Evolutionary conservation across 2,797 vertebrate species (phyloP), one percentile per base, ranked within the genome.

Genomic region (Hafferia zeledoni): DNA sequence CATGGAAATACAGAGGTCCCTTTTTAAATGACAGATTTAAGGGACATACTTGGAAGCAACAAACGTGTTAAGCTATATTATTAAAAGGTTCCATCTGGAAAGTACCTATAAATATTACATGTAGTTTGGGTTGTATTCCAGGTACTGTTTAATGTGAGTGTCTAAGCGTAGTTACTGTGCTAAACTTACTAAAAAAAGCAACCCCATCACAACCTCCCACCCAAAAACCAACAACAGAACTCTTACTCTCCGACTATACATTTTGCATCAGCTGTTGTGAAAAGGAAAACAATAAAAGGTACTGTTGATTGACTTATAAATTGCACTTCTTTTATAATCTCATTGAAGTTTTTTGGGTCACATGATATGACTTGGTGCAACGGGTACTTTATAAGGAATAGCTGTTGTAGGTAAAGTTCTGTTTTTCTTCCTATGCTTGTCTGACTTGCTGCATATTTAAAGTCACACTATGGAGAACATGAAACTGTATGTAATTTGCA

Each of bases 401-500:
- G 47, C 74, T 87, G 53, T 46, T 94, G 68, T 79, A 96, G 91
- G 87, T 86, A 47, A 92, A 92, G 89, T 97, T 90, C 15, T 63
- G 15, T 4, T 92, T 83, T 89, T 83, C 79, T 96, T 95, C 74
- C 46, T 94, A 9, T 80, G 76, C 84, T 96, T 46, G 14, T 57
- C 87, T 93, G 74, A 82, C 92, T 96, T 93, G 89, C 84, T 96
- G 86, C 85, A 23, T 97, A 80, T 97, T 97, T 97, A 92, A 94
- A 81, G 95, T 95, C 81, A 28, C 74, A 44, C 77, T 95, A 94
- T 95, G 22, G 80, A 95, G 96, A 96, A 92, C 83, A 39, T 82
- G 95, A 97, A 98, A 95, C 91, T 97, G 94, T 95, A 87, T 97
- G 97, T 97, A 89, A 97, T 98, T 98, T 95, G 84, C 95, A 96